Conservation (phyloP, 2,888 invertebrate species). For the Steinernema carpocapsae region DNA sequence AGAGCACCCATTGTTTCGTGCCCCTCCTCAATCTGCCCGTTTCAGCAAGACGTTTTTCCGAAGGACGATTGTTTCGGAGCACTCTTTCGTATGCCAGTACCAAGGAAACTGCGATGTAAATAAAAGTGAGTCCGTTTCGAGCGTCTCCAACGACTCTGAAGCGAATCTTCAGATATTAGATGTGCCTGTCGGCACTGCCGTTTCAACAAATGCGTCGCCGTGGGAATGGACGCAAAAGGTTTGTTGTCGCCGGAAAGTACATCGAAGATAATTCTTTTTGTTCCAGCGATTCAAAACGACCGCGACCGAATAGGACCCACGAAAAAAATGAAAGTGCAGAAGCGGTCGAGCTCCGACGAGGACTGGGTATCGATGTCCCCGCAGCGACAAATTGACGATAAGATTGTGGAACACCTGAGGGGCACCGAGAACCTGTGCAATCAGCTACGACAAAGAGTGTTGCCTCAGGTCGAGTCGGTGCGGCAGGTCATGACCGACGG, state of each 20-base stretch:
- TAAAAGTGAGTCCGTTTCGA: slow-evolving; percentile 57
- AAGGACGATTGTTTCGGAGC: slow-evolving; percentile 67
- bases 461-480: slow-evolving; percentile 58
- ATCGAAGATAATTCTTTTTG: not conserved
- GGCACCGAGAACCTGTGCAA: slow-evolving; percentile 63
- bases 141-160: not conserved
- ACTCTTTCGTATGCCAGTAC: slow-evolving; percentile 68
- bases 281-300: slow-evolving; percentile 68
- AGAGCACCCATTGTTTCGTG: slow-evolving; percentile 38
- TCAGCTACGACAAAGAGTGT: slow-evolving; percentile 57
- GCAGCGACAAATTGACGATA: slow-evolving; percentile 34
- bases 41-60: slow-evolving; percentile 68
- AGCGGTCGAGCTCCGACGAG: slow-evolving; percentile 50
- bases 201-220: slow-evolving; percentile 67
- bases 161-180: slow-evolving; percentile 56
- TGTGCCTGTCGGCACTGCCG: slow-evolving; percentile 67
- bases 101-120: slow-evolving; percentile 68
- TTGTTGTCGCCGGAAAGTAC: not conserved
- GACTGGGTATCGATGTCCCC: slow-evolving; percentile 54
- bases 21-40: slow-evolving; percentile 36
- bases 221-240: slow-evolving; percentile 69
- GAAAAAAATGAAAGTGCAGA: slow-evolving; percentile 59
- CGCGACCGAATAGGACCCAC: slow-evolving; percentile 68
- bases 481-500: slow-evolving; percentile 50
- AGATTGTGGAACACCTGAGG: slow-evolving; percentile 43